Evolutionary conservation across 1,140 invertebrate species (phyloP), one percentile per base, ranked within the genome.

Genomic region (Dinoponera quadriceps): DNA sequence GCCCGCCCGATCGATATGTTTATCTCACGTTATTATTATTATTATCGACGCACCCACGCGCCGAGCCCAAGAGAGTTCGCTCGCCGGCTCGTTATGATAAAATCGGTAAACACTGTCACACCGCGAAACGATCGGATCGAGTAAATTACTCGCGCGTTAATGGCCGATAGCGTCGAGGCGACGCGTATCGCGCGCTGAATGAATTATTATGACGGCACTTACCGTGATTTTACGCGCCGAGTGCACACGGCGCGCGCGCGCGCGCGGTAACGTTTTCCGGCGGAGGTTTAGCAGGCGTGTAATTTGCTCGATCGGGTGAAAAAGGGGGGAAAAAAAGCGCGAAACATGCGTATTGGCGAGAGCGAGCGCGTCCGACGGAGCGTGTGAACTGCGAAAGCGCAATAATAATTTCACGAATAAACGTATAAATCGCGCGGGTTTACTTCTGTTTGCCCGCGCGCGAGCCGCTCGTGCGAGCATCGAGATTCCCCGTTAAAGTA

Each of bases 21-120:
- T 69, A 80, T 80, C 49, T 54, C 54, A 55, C 74, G 82, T 72
- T 87, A 87, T 88, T 87, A 87, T 88, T 85, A 87, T 77, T 75
- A 66, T n/a, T n/a, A n/a, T n/a, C n/a, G n/a, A n/a, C n/a, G n/a
- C n/a, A n/a, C n/a, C n/a, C n/a, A 38, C 73, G 27, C 49, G n/a
- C 49, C 22, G 29, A 20, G 51, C 44, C 33, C 49, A 71, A 86
- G n/a, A n/a, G n/a, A n/a, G 85, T 87, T 71, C 44, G 81, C 71
- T 7, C 38, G 38, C 27, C 22, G 38, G 48, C n/a, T 87, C 74
- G 65, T 87, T 73, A 87, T 62, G 63, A 83, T 59, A 80, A 60
- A 84, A 20, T 60, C 33, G 33, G 25, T n/a, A 68, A 83, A 83
- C 65, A 69, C 65, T 73, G 74, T 57, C 38, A 86, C 62, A 86